These are phyloP conservation scores for Mus musculus DNA, from an alignment of 2,113 vertebrate genomes.

Conservation along the genomic window GRCm39 chr17:23104501-23105000, in stretches of 20 bases:
- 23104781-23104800: neutral
- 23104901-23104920: neutral
- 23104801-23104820: neutral
- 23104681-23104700: neutral
- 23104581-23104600: too few species aligned
- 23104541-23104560: neutral
- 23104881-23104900: neutral
- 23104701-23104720: neutral
- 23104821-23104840: neutral
- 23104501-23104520: neutral
- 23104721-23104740: neutral
- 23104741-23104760: neutral
- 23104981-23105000: neutral
- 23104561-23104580: neutral
- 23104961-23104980: neutral
- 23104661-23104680: neutral
- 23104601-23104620: too few species aligned
- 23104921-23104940: neutral
- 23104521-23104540: neutral
- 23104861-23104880: neutral
- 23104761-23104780: neutral
- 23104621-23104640: neutral
- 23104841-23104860: neutral
- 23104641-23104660: neutral
- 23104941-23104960: neutral